Conservation (phyloP, 2,888 invertebrate genomes). For the Agonopterix alstromeriana region DNA sequence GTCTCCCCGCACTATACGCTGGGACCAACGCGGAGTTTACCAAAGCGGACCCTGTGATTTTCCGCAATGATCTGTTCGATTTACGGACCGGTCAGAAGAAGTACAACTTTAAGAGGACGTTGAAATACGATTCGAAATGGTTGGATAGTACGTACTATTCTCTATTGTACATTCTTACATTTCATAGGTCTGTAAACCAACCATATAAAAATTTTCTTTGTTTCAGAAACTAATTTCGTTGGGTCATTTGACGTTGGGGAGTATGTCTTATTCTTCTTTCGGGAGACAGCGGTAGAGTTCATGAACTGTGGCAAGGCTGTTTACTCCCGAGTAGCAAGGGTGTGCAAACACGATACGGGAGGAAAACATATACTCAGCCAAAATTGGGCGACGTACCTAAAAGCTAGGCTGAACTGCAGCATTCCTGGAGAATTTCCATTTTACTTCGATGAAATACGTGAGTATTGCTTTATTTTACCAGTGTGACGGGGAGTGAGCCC, state of each 20-base stretch:
- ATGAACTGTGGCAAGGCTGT: conserved; percentile 83
- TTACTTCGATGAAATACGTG: conserved; percentile 85
- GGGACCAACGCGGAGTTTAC: conserved; percentile 85
- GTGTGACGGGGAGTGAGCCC: too few species aligned
- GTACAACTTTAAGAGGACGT: conserved; percentile 79
- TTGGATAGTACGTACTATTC: conserved; percentile 78
- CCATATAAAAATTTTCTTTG: conserved; percentile 8
- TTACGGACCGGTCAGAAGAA: conserved; percentile 76
- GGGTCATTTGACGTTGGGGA: conserved; percentile 82
- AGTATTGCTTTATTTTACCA: conserved; percentile 33
- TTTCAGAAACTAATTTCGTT: conserved; percentile 83
- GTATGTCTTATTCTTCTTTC: conserved; percentile 83
- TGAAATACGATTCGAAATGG: conserved; percentile 85
- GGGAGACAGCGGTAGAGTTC: conserved; percentile 82
- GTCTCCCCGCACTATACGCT: conserved; percentile 80
- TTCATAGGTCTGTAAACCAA: too few species aligned
- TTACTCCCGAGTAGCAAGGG: conserved; percentile 83
- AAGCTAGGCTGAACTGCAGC: conserved; percentile 82
- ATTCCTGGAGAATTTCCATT: conserved; percentile 85
- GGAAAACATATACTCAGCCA: conserved; percentile 80
- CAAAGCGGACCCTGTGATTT: conserved; percentile 84
- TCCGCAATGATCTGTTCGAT: conserved; percentile 80
- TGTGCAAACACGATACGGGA: conserved; percentile 83
- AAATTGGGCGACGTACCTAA: conserved; percentile 82
- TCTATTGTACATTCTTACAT: too few species aligned